Evolutionary conservation across 2,113 vertebrate species (phyloP), one percentile per base, ranked within the genome.

Genomic region (Odocoileus hemionus): DNA sequence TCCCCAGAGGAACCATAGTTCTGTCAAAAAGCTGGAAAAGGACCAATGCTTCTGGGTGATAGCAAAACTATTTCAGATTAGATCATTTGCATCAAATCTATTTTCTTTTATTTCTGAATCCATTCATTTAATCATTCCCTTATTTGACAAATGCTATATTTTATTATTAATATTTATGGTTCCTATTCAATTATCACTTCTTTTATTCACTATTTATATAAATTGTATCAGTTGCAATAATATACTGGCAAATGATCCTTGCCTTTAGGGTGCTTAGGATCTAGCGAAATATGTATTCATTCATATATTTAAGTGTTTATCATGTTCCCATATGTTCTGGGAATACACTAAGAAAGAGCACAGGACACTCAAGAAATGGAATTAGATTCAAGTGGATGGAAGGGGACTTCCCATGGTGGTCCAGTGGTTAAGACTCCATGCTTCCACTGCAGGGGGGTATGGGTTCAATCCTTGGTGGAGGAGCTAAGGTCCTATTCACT

Each of bases 11-110:
- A 89, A 86, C 21, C 76, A 26, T 45, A 61, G 17, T 61, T 78
- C 83, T 87, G 47, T 87, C 43, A 52, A 57, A 96, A 97, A 96
- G n/a, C 76, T 82, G 60, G 84, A 96, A 87, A 93, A 95, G 43
- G 47, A 85, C 30, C 33, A 87, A 19, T 16, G 25, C 36, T 78
- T 64, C 64, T 57, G 64, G 36, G 11, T 92, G 43, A 84, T 43
- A 76, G 67, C 67, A 70, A 70, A 70, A 12, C 67, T 39, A 70
- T 70, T 70, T 39, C n/a, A 70, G 67, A 94, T 88, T 85, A 45
- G 26, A 86, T 93, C 30, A 94, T 25, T 89, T 96, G 36, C 55
- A 52, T 86, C 84, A 86, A 94, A 95, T 86, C n/a, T 86, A 16
- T 80, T 95, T 94, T 92, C 5, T 86, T 90, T 79, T 78, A 82